Conservation (phyloP, 1,140 invertebrate genomes). For the Aleiodes sp. region DNA sequence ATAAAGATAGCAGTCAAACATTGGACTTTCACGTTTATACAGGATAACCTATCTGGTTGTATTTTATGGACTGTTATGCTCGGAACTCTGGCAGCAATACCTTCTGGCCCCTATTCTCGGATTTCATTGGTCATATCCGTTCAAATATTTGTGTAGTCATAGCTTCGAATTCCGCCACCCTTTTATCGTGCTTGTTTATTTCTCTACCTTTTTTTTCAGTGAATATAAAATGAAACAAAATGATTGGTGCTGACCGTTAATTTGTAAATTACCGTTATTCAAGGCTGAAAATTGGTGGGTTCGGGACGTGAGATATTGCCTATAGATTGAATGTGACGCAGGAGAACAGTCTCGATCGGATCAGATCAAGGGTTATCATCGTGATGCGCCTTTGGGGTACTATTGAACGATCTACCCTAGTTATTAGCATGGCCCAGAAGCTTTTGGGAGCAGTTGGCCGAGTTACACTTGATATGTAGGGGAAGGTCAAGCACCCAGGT, state of each 20-base stretch:
- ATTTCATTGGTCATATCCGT: neutral
- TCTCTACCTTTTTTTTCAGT: neutral
- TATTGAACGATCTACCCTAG: slow-evolving; percentile 7
- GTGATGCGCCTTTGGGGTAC: slow-evolving; percentile 15
- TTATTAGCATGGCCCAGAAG: slow-evolving; percentile 31
- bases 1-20: too few species aligned
- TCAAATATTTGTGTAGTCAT: neutral
- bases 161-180: neutral
- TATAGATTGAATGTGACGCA: neutral
- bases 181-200: too few species aligned
- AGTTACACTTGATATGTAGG: slow-evolving; percentile 50
- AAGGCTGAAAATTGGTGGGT: too few species aligned
- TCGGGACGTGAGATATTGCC: neutral
- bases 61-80: neutral
- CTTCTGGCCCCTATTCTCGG: neutral
- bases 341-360: slow-evolving; percentile 14
- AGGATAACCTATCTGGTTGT: neutral
- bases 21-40: too few species aligned
- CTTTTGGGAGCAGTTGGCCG: slow-evolving; percentile 32
- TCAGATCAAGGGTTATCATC: slow-evolving; percentile 25
- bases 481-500: slow-evolving; percentile 64
- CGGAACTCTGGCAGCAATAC: neutral
- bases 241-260: too few species aligned
- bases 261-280: too few species aligned
- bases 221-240: too few species aligned